phyloP scores from a whole-genome alignment of 2,113 vertebrate genomes.

The Zapus hudsonius region DNA sequence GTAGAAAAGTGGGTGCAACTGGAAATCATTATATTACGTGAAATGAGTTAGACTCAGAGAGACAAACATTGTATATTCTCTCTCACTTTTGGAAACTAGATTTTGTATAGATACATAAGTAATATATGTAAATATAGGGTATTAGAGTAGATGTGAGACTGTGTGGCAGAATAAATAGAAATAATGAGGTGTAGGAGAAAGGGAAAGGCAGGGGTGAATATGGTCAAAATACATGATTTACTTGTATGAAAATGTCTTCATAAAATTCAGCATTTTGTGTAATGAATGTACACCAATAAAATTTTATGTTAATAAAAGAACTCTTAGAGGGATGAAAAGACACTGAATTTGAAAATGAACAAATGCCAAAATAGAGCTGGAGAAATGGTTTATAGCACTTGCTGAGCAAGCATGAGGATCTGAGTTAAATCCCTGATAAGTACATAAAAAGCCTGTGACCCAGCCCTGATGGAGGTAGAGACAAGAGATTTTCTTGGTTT shows the following conservation, averaged over 20 bases:
- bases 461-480: too few relatives aligned
- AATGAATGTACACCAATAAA: not conserved
- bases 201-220: not conserved
- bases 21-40: not conserved
- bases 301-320: not conserved
- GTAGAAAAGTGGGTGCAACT: not conserved
- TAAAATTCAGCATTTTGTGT: not conserved
- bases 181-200: not conserved
- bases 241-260: not conserved
- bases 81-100: not conserved
- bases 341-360: not conserved
- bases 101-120: not conserved
- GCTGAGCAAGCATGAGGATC: too few relatives aligned
- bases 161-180: not conserved
- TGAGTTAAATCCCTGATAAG: too few relatives aligned
- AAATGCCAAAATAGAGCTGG: too few relatives aligned
- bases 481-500: too few relatives aligned
- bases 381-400: too few relatives aligned
- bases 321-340: not conserved
- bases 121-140: not conserved
- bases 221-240: not conserved
- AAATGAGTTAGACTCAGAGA: not conserved
- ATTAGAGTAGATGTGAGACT: not conserved
- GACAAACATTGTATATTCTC: not conserved
- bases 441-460: too few relatives aligned